These are phyloP conservation scores for Syngnathus scovelli DNA, from an alignment of 2,113 vertebrate species.

Conservation along the genomic window DNA sequence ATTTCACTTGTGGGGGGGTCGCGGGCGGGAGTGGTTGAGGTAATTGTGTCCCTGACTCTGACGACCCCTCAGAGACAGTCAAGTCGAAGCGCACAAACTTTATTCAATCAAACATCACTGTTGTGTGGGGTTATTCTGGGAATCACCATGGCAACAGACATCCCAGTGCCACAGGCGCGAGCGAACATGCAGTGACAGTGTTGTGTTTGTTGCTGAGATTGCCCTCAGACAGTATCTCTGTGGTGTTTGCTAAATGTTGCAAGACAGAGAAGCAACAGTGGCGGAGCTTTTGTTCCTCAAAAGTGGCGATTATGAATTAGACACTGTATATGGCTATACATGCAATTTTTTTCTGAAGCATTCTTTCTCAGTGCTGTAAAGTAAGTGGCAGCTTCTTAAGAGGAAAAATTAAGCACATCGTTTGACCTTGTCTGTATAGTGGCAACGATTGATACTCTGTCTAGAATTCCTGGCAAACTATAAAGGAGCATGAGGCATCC, in stretches of 20 bases:
- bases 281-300: constrained; percentile 45
- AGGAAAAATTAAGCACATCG: not conserved
- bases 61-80: constrained; percentile 22
- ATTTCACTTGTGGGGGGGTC: not conserved
- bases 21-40: not conserved
- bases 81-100: constrained; percentile 52
- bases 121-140: constrained; percentile 53
- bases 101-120: constrained; percentile 56
- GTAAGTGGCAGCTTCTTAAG: constrained; percentile 14
- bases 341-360: not conserved
- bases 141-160: constrained; percentile 72
- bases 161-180: constrained; percentile 53
- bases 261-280: constrained; percentile 39
- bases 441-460: not conserved
- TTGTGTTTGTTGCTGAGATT: constrained; percentile 42
- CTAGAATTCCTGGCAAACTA: not conserved
- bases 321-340: not conserved
- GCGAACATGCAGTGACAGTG: constrained; percentile 37
- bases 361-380: not conserved
- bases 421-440: not conserved
- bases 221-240: constrained; percentile 35
- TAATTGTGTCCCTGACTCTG: not conserved
- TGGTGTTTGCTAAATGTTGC: constrained; percentile 41
- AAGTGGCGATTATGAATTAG: constrained; percentile 56
- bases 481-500: not conserved